Evolutionary conservation across 2,888 invertebrate genomes (phyloP).

Genomic region (Epinotia bilunana): DNA sequence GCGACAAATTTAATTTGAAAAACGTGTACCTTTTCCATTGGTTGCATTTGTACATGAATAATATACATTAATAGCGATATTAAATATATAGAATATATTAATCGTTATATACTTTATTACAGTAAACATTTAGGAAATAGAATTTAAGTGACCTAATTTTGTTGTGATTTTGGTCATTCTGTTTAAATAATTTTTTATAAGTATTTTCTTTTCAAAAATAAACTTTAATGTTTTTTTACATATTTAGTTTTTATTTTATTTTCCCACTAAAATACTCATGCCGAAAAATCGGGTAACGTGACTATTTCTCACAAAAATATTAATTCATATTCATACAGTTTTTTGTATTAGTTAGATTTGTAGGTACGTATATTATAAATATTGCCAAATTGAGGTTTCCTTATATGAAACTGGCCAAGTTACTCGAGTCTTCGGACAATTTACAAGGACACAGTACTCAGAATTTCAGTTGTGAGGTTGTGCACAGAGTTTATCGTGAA

Average conservation of each 20-base stretch:
- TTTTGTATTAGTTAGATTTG: not conserved
- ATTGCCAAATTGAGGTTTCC: not conserved
- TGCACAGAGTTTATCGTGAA: constrained; percentile 39
- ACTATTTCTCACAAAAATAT: not conserved
- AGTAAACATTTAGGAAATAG: constrained; percentile 29
- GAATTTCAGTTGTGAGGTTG: constrained; percentile 34
- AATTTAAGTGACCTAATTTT: constrained; percentile 30
- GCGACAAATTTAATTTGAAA: constrained; percentile 19
- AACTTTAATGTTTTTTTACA: constrained; percentile 30
- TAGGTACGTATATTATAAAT: not conserved
- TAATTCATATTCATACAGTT: not conserved
- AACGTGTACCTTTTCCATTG: constrained; percentile 10
- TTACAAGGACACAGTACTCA: constrained; percentile 27
- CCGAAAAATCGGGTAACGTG: not conserved
- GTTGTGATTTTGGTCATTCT: constrained; percentile 43
- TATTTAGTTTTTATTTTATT: constrained; percentile 27
- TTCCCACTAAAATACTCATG: not conserved
- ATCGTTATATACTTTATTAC: constrained; percentile 41
- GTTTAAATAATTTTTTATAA: constrained; percentile 38
- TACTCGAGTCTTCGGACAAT: constrained; percentile 2
- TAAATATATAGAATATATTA: constrained; percentile 37
- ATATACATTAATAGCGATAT: constrained; percentile 27
- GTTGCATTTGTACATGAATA: constrained; percentile 37
- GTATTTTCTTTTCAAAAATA: constrained; percentile 38
- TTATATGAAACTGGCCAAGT: not conserved